Conservation (phyloP, 2,113 vertebrate genomes). For the Pogonocichla stellata region DNA sequence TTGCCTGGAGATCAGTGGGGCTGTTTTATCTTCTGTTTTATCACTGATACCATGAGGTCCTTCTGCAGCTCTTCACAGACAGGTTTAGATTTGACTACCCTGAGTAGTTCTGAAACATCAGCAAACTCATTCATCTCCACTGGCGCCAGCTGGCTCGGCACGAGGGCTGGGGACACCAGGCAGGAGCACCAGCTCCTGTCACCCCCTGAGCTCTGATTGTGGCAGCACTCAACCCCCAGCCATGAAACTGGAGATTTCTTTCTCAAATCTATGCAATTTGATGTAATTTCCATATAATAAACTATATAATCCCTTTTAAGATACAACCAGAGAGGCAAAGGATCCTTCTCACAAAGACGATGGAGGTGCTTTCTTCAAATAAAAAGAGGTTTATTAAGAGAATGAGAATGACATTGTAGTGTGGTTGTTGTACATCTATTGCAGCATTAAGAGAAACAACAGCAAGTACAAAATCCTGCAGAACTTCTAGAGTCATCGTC, state of each 20-base stretch:
- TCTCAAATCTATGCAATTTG: not conserved
- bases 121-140: not conserved
- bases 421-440: conserved; percentile 59
- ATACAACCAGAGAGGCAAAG: not conserved
- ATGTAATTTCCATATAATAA: not conserved
- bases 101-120: not conserved
- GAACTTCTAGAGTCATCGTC: conserved; percentile 19
- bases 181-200: not conserved
- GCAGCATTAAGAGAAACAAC: conserved; percentile 69
- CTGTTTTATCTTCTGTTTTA: not conserved
- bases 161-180: rapidly evolving
- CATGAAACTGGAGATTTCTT: not conserved
- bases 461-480: conserved; percentile 62
- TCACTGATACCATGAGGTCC: not conserved
- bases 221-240: not conserved
- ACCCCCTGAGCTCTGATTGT: not conserved
- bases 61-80: conserved; percentile 5
- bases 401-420: conserved; percentile 60
- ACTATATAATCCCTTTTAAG: not conserved
- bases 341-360: conserved; percentile 35
- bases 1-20: not conserved
- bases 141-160: not conserved
- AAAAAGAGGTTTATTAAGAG: conserved; percentile 75
- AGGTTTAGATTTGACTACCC: not conserved
- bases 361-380: conserved; percentile 39